Evolutionary conservation across 2,797 vertebrate species (phyloP).

Genomic region (Liparis tanakae): DNA sequence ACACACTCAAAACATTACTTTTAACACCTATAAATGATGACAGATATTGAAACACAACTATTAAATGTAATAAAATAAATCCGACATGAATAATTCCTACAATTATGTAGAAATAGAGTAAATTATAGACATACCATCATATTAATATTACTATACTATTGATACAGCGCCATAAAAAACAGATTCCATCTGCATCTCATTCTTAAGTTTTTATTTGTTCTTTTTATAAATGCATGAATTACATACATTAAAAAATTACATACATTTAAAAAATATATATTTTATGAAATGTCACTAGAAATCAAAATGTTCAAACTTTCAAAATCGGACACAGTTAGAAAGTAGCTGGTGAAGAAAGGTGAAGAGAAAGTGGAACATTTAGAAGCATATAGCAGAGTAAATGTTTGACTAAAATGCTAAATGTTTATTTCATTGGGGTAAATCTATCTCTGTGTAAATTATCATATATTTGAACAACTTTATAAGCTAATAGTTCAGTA

Average conservation of each 20-base stretch:
- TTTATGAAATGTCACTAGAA: no score
- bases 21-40: background rate
- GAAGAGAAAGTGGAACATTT: background rate
- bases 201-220: conserved; percentile 10
- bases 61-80: background rate
- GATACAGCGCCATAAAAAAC: background rate
- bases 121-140: background rate
- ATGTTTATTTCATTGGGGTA: no score
- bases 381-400: background rate
- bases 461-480: background rate
- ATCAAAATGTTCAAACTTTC: background rate
- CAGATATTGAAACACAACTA: background rate
- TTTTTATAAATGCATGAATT: background rate
- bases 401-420: no score
- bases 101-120: background rate
- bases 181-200: background rate
- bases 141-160: background rate
- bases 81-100: background rate
- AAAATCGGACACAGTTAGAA: background rate
- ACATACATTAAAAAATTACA: no score
- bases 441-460: background rate
- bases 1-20: background rate
- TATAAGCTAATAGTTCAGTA: background rate
- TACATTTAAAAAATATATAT: background rate
- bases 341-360: background rate